phyloP scores from a whole-genome alignment of 92 coral and sea anemone species.

The Pocillopora grandis region DNA sequence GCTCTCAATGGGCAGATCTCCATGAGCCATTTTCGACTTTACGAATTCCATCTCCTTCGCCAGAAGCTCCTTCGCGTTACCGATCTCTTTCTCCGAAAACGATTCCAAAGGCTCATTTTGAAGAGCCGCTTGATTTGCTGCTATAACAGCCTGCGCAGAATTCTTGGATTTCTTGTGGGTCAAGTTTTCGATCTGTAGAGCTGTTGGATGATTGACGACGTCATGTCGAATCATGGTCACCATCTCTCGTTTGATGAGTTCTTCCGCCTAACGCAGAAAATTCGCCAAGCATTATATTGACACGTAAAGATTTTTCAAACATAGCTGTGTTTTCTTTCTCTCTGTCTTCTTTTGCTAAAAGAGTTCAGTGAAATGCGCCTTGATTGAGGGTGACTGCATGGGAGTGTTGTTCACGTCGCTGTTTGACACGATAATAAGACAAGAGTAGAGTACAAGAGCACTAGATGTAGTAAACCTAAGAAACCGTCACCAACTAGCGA shows the following conservation, averaged over 20 bases:
- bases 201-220: slow-evolving; percentile 83
- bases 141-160: slow-evolving; percentile 77
- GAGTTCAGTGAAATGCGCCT: no score
- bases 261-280: slow-evolving; percentile 80
- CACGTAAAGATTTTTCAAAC: no score
- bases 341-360: no score
- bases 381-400: no score
- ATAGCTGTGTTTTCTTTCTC: no score
- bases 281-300: no score
- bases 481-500: neutral
- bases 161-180: slow-evolving; percentile 90
- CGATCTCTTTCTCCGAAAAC: slow-evolving; percentile 88
- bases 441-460: neutral
- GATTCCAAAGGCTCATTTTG: slow-evolving; percentile 77
- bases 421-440: no score
- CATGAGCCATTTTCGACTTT: slow-evolving; percentile 85
- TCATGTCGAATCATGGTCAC: slow-evolving; percentile 89
- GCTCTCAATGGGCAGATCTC: slow-evolving; percentile 90
- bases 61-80: slow-evolving; percentile 70
- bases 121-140: slow-evolving; percentile 83
- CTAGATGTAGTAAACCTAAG: neutral
- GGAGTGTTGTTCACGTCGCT: no score
- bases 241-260: slow-evolving; percentile 95
- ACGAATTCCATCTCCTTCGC: slow-evolving; percentile 87
- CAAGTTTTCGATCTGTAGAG: slow-evolving; percentile 80